Base-by-base conservation (phyloP, 2,888 invertebrate genomes). In the Cheiracanthium punctorium region DNA sequence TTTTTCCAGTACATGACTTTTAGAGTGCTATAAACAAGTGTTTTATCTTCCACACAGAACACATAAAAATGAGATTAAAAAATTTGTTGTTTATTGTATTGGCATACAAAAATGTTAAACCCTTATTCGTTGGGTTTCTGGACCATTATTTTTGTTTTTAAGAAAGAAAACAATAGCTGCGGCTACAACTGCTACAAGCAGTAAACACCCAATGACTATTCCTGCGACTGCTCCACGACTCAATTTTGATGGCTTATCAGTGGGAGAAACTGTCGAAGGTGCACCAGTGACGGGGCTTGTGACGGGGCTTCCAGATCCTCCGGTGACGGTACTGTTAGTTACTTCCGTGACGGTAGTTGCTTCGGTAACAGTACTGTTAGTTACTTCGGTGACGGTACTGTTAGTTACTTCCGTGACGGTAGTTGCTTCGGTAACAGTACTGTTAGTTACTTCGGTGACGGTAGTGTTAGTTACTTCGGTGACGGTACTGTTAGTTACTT, bases 141-240 rank as follows among this genome's bases (percentile, higher is more conserved):
- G 79, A 5, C 73, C 73, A 17, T 12, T 41, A 24, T 43, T 79
- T 28, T 71, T 80, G 4, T 80, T 70, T 41, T 75, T 86, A 7
- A 80, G 64, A 10, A 86, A 70, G 37, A 75, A 86, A 12, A 86
- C 85, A 12, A 86, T 75, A 24, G 80, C 85, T 32, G 85, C 85
- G 20, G 75, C 64, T 12, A 86, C 20, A n/a, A 86, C 70, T 7
- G 85, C 85, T n/a, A 80, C 64, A 8, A 58, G 58, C 20, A 86
- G 32, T 37, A 86, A 64, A 41, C 43, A 33, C 17, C 85, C 85
- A 52, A 86, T 80, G 2, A 86, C 80, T 14, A 86, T 86, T 17
- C 85, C 85, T 30, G 85, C 80, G 2, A 86, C 80, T 0, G 80
- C 80, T 48, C 85, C 85, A 30, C 37, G 41, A 5, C 69, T 20